These are phyloP conservation scores for Ditylenchus weischeri DNA, from an alignment of 2,888 invertebrate genomes.

Conservation along the genomic window DNA sequence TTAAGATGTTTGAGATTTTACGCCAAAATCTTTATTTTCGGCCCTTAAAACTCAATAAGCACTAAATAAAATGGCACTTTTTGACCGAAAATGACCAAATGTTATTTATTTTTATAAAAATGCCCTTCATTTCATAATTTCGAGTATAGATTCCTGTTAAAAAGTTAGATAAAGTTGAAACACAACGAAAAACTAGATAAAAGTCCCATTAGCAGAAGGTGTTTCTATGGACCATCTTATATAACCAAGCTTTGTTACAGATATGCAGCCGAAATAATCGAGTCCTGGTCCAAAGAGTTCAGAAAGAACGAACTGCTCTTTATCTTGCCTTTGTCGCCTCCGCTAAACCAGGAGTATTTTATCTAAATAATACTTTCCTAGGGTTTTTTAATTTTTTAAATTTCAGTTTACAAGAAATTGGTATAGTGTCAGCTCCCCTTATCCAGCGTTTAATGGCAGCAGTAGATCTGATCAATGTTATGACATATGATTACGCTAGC, in stretches of 20 bases:
- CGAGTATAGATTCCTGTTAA: too few relatives aligned
- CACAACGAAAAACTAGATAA: too few relatives aligned
- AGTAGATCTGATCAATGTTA: conserved; percentile 49
- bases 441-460: conserved; percentile 31
- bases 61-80: too few relatives aligned
- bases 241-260: neutral
- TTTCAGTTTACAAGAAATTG: conserved; percentile 31
- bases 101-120: too few relatives aligned
- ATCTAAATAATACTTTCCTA: conserved; percentile 11
- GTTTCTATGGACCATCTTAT: conserved; percentile 2
- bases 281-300: conserved; percentile 36
- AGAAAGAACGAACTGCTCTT: conserved; percentile 31
- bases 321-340: conserved; percentile 42
- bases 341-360: conserved; percentile 30
- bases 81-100: too few relatives aligned
- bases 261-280: conserved; percentile 32
- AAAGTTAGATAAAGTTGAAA: too few relatives aligned
- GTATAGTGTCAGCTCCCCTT: conserved; percentile 32
- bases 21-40: too few relatives aligned
- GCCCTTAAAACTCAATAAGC: too few relatives aligned
- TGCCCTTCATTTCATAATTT: too few relatives aligned
- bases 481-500: conserved; percentile 52
- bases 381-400: neutral
- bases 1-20: too few relatives aligned
- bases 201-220: too few relatives aligned